Conservation (phyloP, 1,140 invertebrate genomes). For the Paralvinella palmiformis region DNA sequence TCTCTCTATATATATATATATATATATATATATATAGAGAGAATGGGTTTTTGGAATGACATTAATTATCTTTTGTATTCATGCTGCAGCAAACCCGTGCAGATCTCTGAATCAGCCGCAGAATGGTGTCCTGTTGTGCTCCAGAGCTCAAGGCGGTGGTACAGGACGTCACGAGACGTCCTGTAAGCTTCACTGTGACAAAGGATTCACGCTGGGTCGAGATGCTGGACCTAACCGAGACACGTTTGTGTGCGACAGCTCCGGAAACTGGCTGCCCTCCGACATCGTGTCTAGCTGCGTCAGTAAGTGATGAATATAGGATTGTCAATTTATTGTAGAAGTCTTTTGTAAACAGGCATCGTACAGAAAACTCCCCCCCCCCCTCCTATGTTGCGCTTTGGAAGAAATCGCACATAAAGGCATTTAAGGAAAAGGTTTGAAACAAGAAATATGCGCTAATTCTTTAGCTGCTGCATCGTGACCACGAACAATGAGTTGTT, state of each 20-base stretch:
- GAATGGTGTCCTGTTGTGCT: conserved; percentile 12
- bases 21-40: no score
- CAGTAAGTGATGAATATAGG: neutral
- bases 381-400: no score
- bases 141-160: conserved; percentile 12
- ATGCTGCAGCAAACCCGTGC: conserved; percentile 18
- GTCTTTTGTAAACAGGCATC: no score
- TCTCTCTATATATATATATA: no score
- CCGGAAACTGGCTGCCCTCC: conserved; percentile 12
- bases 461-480: no score
- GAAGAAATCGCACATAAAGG: no score
- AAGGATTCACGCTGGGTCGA: neutral
- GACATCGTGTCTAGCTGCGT: conserved; percentile 10
- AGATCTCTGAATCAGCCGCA: conserved; percentile 7
- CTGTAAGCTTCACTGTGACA: conserved; percentile 12
- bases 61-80: no score
- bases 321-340: no score
- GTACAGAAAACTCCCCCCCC: no score
- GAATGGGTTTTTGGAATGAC: neutral
- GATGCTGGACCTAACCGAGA: neutral
- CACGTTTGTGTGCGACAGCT: conserved; percentile 7
- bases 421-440: no score
- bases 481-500: no score
- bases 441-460: no score
- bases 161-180: conserved; percentile 1